These are phyloP conservation scores for Bradypus variegatus DNA, from an alignment of 2,797 vertebrate genomes.

Conservation along the genomic window DNA sequence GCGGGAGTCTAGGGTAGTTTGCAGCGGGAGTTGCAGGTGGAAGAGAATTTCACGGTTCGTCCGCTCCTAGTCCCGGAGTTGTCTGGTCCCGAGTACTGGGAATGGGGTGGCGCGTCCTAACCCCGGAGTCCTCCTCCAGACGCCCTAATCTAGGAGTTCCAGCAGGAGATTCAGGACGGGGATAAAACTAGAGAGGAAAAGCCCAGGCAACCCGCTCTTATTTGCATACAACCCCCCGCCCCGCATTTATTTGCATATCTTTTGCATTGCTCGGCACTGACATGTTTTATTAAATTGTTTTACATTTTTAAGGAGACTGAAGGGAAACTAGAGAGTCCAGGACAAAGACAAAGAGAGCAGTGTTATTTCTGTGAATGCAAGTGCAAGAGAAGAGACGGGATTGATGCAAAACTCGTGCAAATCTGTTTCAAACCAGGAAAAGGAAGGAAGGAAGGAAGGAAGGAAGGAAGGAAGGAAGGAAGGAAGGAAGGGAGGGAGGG, in stretches of 20 bases:
- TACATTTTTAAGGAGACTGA: neutral
- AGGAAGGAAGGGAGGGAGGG: too few relatives aligned
- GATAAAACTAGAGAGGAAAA: neutral
- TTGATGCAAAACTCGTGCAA: neutral
- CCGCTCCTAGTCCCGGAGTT: neutral
- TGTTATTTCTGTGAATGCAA: neutral
- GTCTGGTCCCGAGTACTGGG: neutral
- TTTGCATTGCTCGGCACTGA: neutral
- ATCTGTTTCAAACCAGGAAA: neutral
- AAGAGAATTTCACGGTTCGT: neutral
- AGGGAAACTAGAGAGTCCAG: neutral
- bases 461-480: too few relatives aligned
- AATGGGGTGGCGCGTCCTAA: neutral
- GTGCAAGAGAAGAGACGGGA: neutral
- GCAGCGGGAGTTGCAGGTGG: neutral
- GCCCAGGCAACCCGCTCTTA: neutral
- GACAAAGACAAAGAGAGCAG: slow-evolving; percentile 6
- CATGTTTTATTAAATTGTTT: neutral
- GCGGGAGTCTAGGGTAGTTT: neutral
- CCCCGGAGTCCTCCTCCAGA: neutral
- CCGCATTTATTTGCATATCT: neutral
- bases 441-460: too few relatives aligned
- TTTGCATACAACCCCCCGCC: neutral
- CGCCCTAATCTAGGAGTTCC: neutral
- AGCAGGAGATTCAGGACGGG: neutral